A percentile compares a stretch with the other conserved stretches of the same genome.
phyloP scores from a whole-genome alignment of 2,888 invertebrate genomes.

The Hetaerina titia region DNA sequence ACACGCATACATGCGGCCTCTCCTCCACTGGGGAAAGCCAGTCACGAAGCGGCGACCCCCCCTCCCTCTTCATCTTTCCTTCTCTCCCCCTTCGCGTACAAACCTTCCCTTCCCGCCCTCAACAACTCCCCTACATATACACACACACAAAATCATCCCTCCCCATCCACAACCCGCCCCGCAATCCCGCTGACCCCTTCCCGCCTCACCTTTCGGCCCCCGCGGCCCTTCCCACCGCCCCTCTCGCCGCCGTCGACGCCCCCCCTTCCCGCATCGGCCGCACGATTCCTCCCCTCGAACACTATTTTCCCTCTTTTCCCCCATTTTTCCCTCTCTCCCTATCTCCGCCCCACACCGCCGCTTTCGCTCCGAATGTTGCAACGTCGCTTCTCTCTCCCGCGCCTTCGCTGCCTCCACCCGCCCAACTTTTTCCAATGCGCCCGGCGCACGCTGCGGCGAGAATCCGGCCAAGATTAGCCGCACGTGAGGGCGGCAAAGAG shows the following conservation, averaged over 20 bases:
- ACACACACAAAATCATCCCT: not conserved
- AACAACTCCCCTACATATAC: not conserved
- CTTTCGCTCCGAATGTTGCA: not conserved
- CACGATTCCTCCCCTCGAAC: not conserved
- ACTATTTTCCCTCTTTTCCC: not conserved
- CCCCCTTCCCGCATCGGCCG: constrained; percentile 4
- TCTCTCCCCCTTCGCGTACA: not conserved
- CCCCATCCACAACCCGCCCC: not conserved
- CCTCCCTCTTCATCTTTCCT: not conserved
- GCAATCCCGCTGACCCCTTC: not conserved
- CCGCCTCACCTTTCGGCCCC: constrained; percentile 16
- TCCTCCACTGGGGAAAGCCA: constrained; percentile 67
- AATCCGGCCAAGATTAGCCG: not conserved
- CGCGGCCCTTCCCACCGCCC: not conserved
- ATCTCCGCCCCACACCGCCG: not conserved
- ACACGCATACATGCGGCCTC: constrained; percentile 47
- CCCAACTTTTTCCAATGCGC: not conserved
- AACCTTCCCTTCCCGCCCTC: not conserved
- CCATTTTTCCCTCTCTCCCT: not conserved
- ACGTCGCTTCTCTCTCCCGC: not conserved
- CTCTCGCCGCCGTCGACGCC: too few relatives aligned
- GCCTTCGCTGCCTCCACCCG: not conserved
- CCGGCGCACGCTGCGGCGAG: not conserved
- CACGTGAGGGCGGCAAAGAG: not conserved
- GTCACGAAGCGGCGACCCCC: constrained; percentile 64